Conservation (phyloP, 2,113 vertebrate genomes). For the Apeltes quadracus region DNA sequence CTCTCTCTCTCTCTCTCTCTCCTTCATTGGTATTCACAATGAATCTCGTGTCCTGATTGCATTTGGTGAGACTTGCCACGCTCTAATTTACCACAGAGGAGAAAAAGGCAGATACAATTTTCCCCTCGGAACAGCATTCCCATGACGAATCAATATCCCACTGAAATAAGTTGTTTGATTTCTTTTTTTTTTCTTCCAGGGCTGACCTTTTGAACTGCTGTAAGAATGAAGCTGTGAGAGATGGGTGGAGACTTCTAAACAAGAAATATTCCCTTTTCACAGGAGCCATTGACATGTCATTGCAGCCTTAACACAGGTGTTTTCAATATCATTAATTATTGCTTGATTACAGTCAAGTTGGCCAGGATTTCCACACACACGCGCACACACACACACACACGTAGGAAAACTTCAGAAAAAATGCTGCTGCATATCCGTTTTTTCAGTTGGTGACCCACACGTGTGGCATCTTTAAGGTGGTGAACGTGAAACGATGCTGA, state of each 20-base stretch:
- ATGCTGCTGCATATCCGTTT: background rate
- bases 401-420: background rate
- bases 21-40: constrained; percentile 66
- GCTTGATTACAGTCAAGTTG: background rate
- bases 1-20: constrained; percentile 7
- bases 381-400: constrained; percentile 1
- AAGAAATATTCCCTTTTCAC: background rate
- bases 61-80: constrained; percentile 50
- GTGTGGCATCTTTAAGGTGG: no score
- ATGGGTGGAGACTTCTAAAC: background rate
- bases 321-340: background rate
- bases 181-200: constrained; percentile 1
- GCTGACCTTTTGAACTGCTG: constrained; percentile 56
- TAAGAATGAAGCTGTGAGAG: constrained; percentile 19
- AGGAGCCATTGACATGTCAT: background rate
- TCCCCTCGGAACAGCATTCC: constrained; percentile 48
- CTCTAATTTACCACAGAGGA: constrained; percentile 59
- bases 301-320: background rate
- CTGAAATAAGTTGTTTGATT: constrained; percentile 43
- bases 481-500: background rate
- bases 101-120: constrained; percentile 59
- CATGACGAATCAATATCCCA: constrained; percentile 65
- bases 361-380: background rate
- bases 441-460: no score
- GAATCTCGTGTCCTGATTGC: constrained; percentile 39